A percentile compares a stretch with the other conserved stretches of the same genome.
Evolutionary conservation across 2,797 vertebrate genomes (phyloP).

Genomic region (Ctenosaura bakeri): DNA sequence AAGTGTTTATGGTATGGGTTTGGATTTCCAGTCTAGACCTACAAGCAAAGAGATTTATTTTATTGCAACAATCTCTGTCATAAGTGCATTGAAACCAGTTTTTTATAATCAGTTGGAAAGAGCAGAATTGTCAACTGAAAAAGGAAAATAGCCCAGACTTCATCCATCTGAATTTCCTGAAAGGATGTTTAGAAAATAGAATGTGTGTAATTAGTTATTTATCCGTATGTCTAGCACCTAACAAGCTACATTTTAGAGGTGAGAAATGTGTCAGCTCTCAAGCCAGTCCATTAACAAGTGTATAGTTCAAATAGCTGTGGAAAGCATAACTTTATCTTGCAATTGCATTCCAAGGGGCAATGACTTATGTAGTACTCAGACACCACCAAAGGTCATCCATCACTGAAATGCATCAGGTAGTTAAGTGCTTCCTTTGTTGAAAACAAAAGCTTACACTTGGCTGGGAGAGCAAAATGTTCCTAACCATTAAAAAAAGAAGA

Average conservation of each 20-base stretch:
- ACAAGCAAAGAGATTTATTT: not conserved
- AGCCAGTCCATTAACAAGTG: slow-evolving; percentile 55
- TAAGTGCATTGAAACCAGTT: not conserved
- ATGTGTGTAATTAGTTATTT: not conserved
- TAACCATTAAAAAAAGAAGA: slow-evolving; percentile 41
- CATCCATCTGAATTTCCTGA: slow-evolving; percentile 20
- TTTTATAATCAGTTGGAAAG: not conserved
- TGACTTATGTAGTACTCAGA: slow-evolving; percentile 36
- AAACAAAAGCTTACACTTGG: slow-evolving; percentile 31
- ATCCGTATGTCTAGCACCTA: slow-evolving; percentile 67
- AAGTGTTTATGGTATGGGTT: not conserved
- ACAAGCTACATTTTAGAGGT: not conserved
- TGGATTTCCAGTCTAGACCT: not conserved
- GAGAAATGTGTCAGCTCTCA: slow-evolving; percentile 42
- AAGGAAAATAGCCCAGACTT: not conserved
- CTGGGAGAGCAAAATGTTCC: slow-evolving; percentile 50
- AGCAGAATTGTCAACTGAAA: not conserved
- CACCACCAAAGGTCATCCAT: slow-evolving; percentile 32
- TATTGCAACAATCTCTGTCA: not conserved
- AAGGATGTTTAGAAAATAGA: slow-evolving; percentile 53
- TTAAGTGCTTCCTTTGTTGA: slow-evolving; percentile 52
- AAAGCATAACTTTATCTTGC: slow-evolving; percentile 38
- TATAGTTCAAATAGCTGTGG: not conserved
- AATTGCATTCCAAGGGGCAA: slow-evolving; percentile 9
- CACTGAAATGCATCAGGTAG: slow-evolving; percentile 38